A percentile compares a stretch with the other conserved stretches of the same genome.
Conservation (phyloP, 1,140 invertebrate species). For the Drosophila miranda region DNA sequence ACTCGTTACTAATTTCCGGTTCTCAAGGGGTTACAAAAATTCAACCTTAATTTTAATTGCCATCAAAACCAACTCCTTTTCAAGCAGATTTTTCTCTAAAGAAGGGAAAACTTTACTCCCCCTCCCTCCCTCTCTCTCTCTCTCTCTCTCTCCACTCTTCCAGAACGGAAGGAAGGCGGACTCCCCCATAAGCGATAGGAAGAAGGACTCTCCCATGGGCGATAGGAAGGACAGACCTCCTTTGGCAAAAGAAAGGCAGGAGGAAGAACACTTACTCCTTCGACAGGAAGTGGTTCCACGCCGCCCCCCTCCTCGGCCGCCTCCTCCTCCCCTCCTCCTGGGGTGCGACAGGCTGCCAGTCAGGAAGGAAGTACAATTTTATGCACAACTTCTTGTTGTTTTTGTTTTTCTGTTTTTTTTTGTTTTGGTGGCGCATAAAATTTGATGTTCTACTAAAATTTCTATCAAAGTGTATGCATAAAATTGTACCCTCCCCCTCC, state of each 20-base stretch:
- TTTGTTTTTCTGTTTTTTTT: neutral
- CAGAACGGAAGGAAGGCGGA: slow-evolving; percentile 5
- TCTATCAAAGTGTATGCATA: slow-evolving; percentile 71
- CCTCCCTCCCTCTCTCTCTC: too few relatives aligned
- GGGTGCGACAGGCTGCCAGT: neutral
- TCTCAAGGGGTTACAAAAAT: slow-evolving; percentile 48
- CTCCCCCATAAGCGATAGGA: too few relatives aligned
- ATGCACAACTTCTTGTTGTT: slow-evolving; percentile 60
- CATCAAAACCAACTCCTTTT: slow-evolving; percentile 3
- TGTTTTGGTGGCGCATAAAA: slow-evolving; percentile 62
- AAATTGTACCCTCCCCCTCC: slow-evolving; percentile 27
- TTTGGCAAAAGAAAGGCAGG: too few relatives aligned
- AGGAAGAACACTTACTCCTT: too few relatives aligned
- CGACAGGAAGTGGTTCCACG: too few relatives aligned
- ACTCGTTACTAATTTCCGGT: slow-evolving; percentile 50
- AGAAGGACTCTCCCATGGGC: too few relatives aligned
- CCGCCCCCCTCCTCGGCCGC: neutral
- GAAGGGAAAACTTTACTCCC: too few relatives aligned
- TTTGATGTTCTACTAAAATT: slow-evolving; percentile 78
- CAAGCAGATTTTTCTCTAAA: neutral
- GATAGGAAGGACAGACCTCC: too few relatives aligned
- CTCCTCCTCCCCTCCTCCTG: neutral
- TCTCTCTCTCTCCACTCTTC: too few relatives aligned
- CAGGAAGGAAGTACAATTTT: slow-evolving; percentile 55
- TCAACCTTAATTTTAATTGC: slow-evolving; percentile 54